These are phyloP conservation scores for Glareola pratincola DNA, from an alignment of 2,113 vertebrate genomes.

Conservation along the genomic window DNA sequence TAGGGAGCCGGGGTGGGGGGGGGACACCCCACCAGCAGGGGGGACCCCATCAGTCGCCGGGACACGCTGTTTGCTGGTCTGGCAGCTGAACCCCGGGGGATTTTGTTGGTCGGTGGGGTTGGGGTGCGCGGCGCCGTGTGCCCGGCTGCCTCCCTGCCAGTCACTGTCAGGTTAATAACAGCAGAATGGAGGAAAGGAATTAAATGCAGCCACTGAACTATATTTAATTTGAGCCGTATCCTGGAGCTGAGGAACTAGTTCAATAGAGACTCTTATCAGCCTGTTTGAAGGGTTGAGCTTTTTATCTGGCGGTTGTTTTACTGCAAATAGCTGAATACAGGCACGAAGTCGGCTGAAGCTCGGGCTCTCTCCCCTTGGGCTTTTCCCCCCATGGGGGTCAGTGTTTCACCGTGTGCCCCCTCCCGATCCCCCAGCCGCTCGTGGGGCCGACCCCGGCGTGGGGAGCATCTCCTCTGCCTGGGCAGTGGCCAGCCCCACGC, in stretches of 20 bases:
- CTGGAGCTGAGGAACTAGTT: neutral
- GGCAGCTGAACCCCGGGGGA: neutral
- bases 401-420: accelerated
- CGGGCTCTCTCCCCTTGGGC: neutral
- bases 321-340: neutral
- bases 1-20: too few species aligned
- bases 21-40: neutral
- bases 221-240: neutral
- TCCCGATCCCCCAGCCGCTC: accelerated
- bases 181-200: neutral
- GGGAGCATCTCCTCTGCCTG: neutral
- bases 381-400: too few species aligned
- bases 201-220: neutral
- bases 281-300: neutral
- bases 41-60: accelerated
- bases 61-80: neutral
- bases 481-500: accelerated
- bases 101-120: neutral
- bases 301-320: neutral
- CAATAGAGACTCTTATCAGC: neutral
- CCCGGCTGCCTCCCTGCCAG: neutral
- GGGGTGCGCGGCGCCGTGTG: accelerated
- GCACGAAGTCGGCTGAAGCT: accelerated
- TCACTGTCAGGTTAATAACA: neutral
- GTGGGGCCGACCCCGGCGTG: accelerated